These are phyloP conservation scores for Cinara cedri DNA, from an alignment of 2,888 invertebrate genomes.

Conservation along the genomic window DNA sequence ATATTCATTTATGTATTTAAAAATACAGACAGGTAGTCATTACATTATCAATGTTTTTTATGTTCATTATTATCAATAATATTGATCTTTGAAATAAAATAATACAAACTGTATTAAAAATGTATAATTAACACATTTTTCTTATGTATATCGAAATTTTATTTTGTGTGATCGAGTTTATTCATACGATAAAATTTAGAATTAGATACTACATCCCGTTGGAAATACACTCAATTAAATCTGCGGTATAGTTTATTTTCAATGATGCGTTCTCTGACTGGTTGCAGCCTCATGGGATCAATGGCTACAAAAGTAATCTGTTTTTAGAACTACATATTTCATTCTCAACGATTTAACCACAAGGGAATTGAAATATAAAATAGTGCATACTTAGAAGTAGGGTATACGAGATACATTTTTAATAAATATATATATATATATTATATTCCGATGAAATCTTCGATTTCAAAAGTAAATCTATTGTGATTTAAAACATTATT, in stretches of 20 bases:
- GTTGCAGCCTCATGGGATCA: constrained; percentile 37
- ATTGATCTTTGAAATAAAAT: too few species aligned
- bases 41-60: too few species aligned
- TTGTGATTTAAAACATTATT: constrained; percentile 1
- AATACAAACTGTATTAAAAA: too few species aligned
- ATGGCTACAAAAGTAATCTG: constrained; percentile 39
- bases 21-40: too few species aligned
- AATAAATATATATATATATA: not conserved
- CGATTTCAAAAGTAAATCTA: constrained; percentile 7
- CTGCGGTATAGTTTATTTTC: constrained; percentile 43
- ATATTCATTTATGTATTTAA: too few species aligned
- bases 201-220: not conserved
- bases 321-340: constrained; percentile 47
- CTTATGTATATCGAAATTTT: not conserved
- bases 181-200: constrained; percentile 4
- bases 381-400: constrained; percentile 35
- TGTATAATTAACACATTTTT: not conserved
- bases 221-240: constrained; percentile 46
- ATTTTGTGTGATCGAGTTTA: not conserved
- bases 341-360: constrained; percentile 44
- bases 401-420: too few species aligned
- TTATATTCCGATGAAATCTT: not conserved
- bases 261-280: constrained; percentile 44
- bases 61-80: too few species aligned
- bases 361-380: constrained; percentile 51